Conservation (phyloP, 2,113 vertebrate genomes). For the Mormoops blainvillei region DNA sequence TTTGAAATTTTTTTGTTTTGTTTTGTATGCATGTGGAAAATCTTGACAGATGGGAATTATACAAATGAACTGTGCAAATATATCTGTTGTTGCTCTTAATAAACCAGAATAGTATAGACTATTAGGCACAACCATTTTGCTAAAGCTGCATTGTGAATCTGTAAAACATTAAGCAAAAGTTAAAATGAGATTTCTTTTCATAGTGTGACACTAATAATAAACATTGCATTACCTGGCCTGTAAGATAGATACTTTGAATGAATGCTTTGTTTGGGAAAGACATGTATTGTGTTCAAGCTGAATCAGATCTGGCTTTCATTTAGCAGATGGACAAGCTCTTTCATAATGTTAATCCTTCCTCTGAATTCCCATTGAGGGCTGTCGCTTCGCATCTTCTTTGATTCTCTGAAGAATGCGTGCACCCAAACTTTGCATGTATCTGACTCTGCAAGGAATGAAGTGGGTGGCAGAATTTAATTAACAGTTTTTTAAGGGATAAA, state of each 20-base stretch:
- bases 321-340: background rate
- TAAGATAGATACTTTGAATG: background rate
- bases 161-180: background rate
- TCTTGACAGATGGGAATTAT: background rate
- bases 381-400: background rate
- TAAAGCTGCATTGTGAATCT: background rate
- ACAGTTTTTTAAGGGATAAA: background rate
- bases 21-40: background rate
- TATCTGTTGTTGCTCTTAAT: background rate
- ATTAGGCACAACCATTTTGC: background rate
- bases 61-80: background rate
- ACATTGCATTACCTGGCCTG: background rate
- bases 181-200: background rate
- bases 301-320: conserved; percentile 19
- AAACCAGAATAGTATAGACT: background rate
- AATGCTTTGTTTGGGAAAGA: background rate
- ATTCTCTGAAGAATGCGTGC: background rate
- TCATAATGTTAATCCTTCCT: background rate
- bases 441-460: background rate
- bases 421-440: background rate
- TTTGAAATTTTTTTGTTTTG: background rate
- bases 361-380: background rate
- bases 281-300: background rate
- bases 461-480: background rate
- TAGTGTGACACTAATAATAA: background rate